Evolutionary conservation across 2,113 vertebrate genomes (phyloP).

Genomic region (Anolis sagrei): DNA sequence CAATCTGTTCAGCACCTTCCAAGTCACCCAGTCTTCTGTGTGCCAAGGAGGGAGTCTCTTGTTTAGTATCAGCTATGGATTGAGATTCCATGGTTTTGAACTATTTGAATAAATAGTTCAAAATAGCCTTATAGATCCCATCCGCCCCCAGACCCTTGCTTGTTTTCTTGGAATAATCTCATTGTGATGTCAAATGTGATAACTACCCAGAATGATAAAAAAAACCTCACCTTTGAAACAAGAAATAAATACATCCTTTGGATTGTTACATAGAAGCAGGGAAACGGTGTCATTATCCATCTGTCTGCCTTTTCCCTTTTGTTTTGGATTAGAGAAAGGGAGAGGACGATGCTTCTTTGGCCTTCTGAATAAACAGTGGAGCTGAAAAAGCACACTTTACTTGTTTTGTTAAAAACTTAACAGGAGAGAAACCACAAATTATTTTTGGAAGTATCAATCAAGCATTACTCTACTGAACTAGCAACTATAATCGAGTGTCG

Average conservation of each 20-base stretch:
- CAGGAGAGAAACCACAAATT: neutral
- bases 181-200: constrained; percentile 50
- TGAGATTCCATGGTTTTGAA: too few species aligned
- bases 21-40: too few species aligned
- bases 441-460: neutral
- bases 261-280: constrained; percentile 28
- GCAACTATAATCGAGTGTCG: constrained; percentile 23
- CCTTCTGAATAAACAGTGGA: constrained; percentile 29
- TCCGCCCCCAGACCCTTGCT: neutral
- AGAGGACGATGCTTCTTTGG: neutral
- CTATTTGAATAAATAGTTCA: too few species aligned
- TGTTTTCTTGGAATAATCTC: constrained; percentile 21
- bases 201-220: constrained; percentile 50
- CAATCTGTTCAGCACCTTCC: too few species aligned
- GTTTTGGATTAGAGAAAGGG: constrained; percentile 25
- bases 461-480: neutral
- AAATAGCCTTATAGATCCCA: neutral
- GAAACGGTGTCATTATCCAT: constrained; percentile 39
- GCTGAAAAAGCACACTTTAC: constrained; percentile 1
- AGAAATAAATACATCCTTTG: constrained; percentile 37
- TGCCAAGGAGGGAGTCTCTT: too few species aligned
- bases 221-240: constrained; percentile 21
- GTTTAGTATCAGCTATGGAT: too few species aligned
- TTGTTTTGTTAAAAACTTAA: neutral
- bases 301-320: constrained; percentile 23